Evolutionary conservation across 1,140 invertebrate genomes (phyloP).

Genomic region (Bursaphelenchus mucronatus): DNA sequence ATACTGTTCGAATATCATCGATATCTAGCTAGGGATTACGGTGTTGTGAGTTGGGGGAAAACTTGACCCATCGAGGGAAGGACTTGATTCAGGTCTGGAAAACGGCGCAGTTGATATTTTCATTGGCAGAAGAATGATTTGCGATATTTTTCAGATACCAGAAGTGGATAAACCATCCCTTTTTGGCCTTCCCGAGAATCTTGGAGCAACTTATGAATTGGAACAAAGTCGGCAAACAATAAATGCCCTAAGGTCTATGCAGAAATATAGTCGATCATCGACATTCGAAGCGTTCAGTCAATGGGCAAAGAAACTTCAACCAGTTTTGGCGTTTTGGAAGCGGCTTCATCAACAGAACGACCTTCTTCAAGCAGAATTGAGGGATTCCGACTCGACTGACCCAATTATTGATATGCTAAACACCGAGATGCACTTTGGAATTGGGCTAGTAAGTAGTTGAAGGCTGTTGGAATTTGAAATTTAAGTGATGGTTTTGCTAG

Average conservation of each 20-base stretch:
- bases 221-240: constrained; percentile 69
- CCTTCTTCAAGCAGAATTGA: constrained; percentile 25
- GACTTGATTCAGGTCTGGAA: constrained; percentile 19
- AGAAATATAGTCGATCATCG: constrained; percentile 29
- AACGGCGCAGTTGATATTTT: constrained; percentile 61
- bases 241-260: constrained; percentile 66
- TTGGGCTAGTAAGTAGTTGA: constrained; percentile 51
- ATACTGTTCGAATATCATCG: constrained; percentile 1
- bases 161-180: constrained; percentile 68
- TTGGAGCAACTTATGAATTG: constrained; percentile 73
- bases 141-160: constrained; percentile 24
- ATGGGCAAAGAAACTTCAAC: constrained; percentile 68
- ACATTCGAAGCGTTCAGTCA: constrained; percentile 54
- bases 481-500: constrained; percentile 63
- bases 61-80: constrained; percentile 34
- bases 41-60: constrained; percentile 20
- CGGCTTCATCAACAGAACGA: constrained; percentile 67
- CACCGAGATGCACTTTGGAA: constrained; percentile 44
- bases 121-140: constrained; percentile 64
- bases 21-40: constrained; percentile 5
- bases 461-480: constrained; percentile 57
- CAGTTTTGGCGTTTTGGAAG: constrained; percentile 73
- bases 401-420: constrained; percentile 23
- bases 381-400: constrained; percentile 9
- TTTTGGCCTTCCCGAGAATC: constrained; percentile 77